These are phyloP conservation scores for Pampus argenteus DNA, from an alignment of 2,797 vertebrate genomes.

Conservation along the genomic window DNA sequence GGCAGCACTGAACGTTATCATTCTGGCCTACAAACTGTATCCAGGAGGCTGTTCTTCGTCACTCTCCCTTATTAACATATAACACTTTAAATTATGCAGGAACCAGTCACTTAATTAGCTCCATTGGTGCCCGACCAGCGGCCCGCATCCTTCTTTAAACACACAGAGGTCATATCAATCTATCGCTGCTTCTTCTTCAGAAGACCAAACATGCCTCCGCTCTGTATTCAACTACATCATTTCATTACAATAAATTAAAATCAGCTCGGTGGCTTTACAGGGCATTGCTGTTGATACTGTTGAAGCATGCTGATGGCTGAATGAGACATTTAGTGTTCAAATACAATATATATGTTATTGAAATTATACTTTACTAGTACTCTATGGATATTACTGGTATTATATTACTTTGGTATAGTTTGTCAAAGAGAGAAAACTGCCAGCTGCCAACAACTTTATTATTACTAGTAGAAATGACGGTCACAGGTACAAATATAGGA, in stretches of 20 bases:
- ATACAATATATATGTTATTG: not conserved
- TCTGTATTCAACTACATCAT: not conserved
- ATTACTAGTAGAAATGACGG: too few species aligned
- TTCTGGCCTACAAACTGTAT: constrained; percentile 39
- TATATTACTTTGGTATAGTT: too few species aligned
- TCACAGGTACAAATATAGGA: too few species aligned
- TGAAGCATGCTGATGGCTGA: not conserved
- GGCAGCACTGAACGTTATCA: constrained; percentile 29
- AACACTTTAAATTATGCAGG: constrained; percentile 68
- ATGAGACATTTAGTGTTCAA: not conserved
- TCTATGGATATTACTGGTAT: too few species aligned
- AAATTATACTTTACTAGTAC: too few species aligned
- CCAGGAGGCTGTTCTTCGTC: constrained; percentile 45
- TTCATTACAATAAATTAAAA: not conserved
- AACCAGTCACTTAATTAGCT: constrained; percentile 69
- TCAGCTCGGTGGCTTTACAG: not conserved
- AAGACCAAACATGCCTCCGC: not conserved
- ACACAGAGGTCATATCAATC: not conserved
- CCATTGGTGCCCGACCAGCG: constrained; percentile 58
- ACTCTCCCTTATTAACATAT: constrained; percentile 57
- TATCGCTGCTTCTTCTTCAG: not conserved
- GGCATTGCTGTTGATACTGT: not conserved
- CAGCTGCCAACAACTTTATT: too few species aligned
- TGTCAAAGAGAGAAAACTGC: too few species aligned
- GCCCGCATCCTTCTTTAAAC: constrained; percentile 37